phyloP scores from a whole-genome alignment of 1,140 invertebrate genomes.

The Ylistrum balloti region DNA sequence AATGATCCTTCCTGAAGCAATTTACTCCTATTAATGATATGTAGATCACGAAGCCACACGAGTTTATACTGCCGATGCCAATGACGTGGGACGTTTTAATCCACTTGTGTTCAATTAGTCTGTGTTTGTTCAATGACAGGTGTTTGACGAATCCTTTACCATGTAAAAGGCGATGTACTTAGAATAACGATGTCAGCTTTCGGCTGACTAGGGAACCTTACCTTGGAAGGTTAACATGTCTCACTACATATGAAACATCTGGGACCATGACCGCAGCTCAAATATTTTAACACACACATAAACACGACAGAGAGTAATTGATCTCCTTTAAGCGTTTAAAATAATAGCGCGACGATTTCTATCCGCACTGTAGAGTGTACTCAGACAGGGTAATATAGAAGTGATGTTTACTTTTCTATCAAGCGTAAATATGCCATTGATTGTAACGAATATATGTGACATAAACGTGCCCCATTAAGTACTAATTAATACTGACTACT shows the following conservation, averaged over 20 bases:
- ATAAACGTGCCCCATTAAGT: not conserved
- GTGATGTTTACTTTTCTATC: not conserved
- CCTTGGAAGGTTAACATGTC: not conserved
- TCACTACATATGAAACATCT: not conserved
- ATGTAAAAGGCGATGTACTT: not conserved
- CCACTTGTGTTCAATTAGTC: conserved; percentile 25
- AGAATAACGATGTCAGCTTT: not conserved
- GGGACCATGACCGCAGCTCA: not conserved
- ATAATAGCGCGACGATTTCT: not conserved
- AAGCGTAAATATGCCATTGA: not conserved
- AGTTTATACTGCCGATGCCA: conserved; percentile 17
- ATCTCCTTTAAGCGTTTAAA: not conserved
- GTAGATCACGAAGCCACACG: not conserved
- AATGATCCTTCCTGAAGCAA: not conserved
- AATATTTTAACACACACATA: conserved; percentile 8
- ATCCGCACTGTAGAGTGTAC: not conserved
- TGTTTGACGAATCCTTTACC: not conserved
- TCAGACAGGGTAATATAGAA: not conserved
- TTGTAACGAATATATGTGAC: not conserved
- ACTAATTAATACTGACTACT: too few relatives aligned
- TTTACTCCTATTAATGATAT: not conserved
- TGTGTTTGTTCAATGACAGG: not conserved
- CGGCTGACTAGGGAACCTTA: too few relatives aligned
- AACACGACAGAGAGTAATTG: not conserved
- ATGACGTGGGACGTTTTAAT: not conserved